These are phyloP conservation scores for Nasonia giraulti DNA, from an alignment of 1,140 invertebrate species.

Conservation along the genomic window DNA sequence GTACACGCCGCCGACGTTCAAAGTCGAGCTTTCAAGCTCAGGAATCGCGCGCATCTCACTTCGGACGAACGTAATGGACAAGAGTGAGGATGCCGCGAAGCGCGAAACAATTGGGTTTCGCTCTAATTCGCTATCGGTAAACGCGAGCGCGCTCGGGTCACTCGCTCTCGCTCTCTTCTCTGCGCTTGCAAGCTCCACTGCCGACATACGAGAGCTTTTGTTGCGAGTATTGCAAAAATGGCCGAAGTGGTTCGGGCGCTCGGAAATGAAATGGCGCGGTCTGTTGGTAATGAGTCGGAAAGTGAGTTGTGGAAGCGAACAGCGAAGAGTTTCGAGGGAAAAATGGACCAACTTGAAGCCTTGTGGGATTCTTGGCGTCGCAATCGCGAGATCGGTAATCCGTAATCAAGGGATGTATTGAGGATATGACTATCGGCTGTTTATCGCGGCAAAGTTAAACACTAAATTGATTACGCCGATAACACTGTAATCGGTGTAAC, in stretches of 20 bases:
- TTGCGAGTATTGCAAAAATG: background rate
- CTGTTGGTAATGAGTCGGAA: background rate
- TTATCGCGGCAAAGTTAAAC: background rate
- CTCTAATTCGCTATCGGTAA: conserved; percentile 45
- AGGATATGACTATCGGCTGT: no score
- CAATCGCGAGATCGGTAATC: no score
- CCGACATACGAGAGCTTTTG: background rate
- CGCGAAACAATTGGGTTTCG: conserved; percentile 41
- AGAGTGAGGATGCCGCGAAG: conserved; percentile 12
- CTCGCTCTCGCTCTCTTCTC: background rate
- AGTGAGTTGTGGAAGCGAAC: no score
- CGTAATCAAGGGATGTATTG: no score
- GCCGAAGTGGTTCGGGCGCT: background rate
- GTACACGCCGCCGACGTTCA: background rate
- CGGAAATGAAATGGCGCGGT: background rate
- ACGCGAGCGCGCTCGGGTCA: conserved; percentile 5
- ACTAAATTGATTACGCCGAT: background rate
- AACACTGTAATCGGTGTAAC: no score
- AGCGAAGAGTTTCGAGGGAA: no score
- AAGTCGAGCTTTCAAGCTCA: conserved; percentile 6
- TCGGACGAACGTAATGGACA: conserved; percentile 1
- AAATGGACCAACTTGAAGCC: no score
- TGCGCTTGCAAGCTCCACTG: background rate
- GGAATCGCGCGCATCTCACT: background rate
- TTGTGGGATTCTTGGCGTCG: no score